Conservation (phyloP, 2,888 invertebrate genomes). For the Torymus auratus region DNA sequence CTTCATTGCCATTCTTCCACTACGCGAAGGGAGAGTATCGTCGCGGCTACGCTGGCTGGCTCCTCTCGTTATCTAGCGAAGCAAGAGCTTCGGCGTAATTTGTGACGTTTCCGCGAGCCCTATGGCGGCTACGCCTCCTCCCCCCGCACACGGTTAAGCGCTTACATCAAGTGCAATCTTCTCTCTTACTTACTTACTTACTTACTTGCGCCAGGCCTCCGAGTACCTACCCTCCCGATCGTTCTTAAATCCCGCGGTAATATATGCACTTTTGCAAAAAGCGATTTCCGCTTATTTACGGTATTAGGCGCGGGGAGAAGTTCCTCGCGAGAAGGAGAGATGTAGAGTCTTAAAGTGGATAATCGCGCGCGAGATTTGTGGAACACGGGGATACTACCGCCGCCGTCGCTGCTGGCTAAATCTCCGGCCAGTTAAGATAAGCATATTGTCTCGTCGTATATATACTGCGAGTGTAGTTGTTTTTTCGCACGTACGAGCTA, state of each 20-base stretch:
- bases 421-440: slow-evolving; percentile 50
- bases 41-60: background rate
- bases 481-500: too few species aligned
- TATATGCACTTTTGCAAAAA: slow-evolving; percentile 53
- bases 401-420: slow-evolving; percentile 5
- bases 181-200: slow-evolving; percentile 6
- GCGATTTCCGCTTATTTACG: slow-evolving; percentile 53
- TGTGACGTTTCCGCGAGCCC: slow-evolving; percentile 60
- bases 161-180: slow-evolving; percentile 57
- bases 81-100: slow-evolving; percentile 57
- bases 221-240: background rate
- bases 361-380: slow-evolving; percentile 51
- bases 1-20: slow-evolving; percentile 41
- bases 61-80: slow-evolving; percentile 57
- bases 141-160: slow-evolving; percentile 34
- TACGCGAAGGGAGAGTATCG: background rate
- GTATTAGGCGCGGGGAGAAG: slow-evolving; percentile 18
- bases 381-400: background rate
- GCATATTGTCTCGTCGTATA: slow-evolving; percentile 45
- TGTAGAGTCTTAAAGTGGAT: slow-evolving; percentile 51
- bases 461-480: background rate
- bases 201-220: background rate
- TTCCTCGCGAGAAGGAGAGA: slow-evolving; percentile 16
- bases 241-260: slow-evolving; percentile 36
- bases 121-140: too few species aligned